Conservation (phyloP, 2,113 vertebrate genomes). For the Vulpes vulpes region DNA sequence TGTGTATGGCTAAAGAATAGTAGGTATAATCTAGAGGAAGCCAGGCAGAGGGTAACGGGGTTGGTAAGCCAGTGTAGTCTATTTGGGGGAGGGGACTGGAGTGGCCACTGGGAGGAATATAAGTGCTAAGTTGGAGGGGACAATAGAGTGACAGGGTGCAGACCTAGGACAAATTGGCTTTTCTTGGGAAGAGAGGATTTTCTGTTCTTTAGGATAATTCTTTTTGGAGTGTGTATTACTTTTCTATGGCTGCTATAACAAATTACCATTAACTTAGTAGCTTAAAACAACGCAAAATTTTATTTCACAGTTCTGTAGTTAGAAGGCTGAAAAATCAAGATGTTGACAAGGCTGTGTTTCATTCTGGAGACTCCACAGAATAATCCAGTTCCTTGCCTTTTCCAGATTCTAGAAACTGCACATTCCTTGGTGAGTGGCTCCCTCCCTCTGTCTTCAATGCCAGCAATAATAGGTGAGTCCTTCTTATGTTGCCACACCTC, state of each 20-base stretch:
- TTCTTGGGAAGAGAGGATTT: background rate
- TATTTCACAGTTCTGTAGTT: background rate
- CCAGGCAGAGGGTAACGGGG: background rate
- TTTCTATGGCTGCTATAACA: background rate
- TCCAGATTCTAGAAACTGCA: background rate
- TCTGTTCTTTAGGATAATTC: background rate
- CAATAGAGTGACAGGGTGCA: background rate
- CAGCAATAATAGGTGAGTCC: background rate
- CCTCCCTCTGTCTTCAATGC: background rate
- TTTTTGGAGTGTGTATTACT: background rate
- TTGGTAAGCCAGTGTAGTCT: background rate
- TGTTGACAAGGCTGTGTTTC: background rate
- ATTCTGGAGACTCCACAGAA: background rate
- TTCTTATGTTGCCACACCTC: background rate
- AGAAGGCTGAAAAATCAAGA: background rate
- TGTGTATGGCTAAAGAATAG: background rate
- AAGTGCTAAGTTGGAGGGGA: background rate
- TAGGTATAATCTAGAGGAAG: background rate
- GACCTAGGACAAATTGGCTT: background rate
- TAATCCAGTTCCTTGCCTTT: background rate
- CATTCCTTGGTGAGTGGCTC: background rate
- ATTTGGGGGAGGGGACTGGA: background rate
- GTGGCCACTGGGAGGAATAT: background rate
- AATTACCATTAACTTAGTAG: background rate
- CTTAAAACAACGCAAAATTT: background rate